These are phyloP conservation scores for Macaca nemestrina DNA, from an alignment of 2,113 vertebrate species.

Conservation along the genomic window DNA sequence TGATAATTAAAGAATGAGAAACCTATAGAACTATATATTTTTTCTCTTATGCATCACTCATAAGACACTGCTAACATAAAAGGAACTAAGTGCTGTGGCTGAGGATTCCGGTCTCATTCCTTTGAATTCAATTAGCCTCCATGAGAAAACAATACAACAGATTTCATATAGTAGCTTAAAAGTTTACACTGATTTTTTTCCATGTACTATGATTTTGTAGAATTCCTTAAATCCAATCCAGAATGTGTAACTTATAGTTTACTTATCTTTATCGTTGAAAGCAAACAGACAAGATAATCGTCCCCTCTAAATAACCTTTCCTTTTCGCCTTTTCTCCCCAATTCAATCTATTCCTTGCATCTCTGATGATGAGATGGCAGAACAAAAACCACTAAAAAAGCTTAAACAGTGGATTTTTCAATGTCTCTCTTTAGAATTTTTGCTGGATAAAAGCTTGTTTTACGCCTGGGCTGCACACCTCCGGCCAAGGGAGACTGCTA, in stretches of 20 bases:
- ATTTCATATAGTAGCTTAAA: background rate
- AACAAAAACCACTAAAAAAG: background rate
- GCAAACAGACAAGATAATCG: background rate
- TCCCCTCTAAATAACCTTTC: background rate
- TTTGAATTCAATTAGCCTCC: background rate
- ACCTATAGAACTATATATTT: background rate
- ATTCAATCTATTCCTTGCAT: background rate
- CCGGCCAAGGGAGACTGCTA: background rate
- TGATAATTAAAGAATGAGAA: slow-evolving; percentile 17
- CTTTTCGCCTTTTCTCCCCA: background rate
- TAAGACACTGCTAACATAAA: background rate
- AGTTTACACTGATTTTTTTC: background rate
- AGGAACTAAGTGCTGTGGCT: background rate
- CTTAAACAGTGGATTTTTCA: background rate
- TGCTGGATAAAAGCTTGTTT: background rate
- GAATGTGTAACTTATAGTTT: background rate
- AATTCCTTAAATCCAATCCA: slow-evolving; percentile 13
- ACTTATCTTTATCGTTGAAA: background rate
- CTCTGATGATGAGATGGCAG: background rate
- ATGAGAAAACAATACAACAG: background rate
- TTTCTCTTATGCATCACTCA: background rate
- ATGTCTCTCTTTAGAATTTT: background rate
- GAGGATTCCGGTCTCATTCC: background rate
- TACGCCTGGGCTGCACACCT: background rate
- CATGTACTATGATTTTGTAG: background rate